Evolutionary conservation across 2,888 invertebrate species (phyloP), one percentile per base, ranked within the genome.

Genomic region (Zaprionus bogoriensis): DNA sequence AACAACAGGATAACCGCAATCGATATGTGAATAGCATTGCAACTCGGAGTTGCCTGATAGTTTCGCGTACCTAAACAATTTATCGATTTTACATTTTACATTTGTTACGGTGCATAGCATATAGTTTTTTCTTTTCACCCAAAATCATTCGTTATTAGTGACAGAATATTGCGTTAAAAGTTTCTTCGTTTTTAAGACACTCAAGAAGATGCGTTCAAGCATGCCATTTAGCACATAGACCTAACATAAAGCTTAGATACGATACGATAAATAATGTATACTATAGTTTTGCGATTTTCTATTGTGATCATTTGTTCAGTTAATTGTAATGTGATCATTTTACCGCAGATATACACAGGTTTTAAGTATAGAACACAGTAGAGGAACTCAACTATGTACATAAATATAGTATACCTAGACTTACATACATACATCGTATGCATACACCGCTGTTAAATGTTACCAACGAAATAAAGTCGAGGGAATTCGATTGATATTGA

Each of bases 11-110:
- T 36, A 57, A 14, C 48, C 64, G 77, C 19, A 79, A 79, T 46
- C 70, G 58, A 72, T 57, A 74, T 79, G 83, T 80, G 79, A 72
- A 75, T 69, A 79, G 38, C 45, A 20, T 59, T 57, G 48, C 82
- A 68, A 59, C 74, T 74, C 4, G 2, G 47, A 82, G 79, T 55
- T 82, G 70, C 54, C 46, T 38, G 22, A 57, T 65, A 69, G 61
- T 53, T 68, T 67, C 51, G 66, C 62, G 83, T 77, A 82, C 80
- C 80, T 77, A 61, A 67, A 42, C 39, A 42, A 39, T 38, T 57
- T n/a, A 28, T 42, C 51, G 14, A 36, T 53, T 38, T 50, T 30
- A n/a, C n/a, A 10, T 55, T 41, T 41, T 25, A 19, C 20, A 20
- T 45, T 59, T 67, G 60, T 39, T 61, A 60, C 60, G 74, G 75